Conservation (phyloP, 2,888 invertebrate species). For the Idaea aversata region DNA sequence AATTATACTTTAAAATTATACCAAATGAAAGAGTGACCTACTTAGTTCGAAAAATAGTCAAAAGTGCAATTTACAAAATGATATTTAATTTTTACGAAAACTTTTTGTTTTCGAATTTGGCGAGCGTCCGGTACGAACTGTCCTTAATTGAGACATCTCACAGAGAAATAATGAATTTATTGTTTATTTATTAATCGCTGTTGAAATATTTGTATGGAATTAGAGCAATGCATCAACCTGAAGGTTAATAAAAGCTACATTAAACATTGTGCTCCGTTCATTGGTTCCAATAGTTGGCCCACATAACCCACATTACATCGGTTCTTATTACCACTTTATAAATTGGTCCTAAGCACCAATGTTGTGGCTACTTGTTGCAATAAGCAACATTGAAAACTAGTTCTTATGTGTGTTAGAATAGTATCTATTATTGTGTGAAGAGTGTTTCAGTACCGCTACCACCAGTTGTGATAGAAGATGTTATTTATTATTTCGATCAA, state of each 20-base stretch:
- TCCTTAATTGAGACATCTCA: background rate
- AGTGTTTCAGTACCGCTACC: background rate
- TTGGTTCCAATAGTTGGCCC: constrained; percentile 30
- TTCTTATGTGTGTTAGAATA: background rate
- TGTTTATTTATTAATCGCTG: background rate
- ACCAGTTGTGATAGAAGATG: background rate
- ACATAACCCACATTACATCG: constrained; percentile 18
- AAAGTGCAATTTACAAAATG: too few relatives aligned
- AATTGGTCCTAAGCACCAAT: constrained; percentile 10
- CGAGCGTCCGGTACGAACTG: background rate
- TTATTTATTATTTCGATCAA: too few relatives aligned
- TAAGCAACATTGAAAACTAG: background rate
- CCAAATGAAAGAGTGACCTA: too few relatives aligned
- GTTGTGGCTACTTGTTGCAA: constrained; percentile 10
- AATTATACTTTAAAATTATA: too few relatives aligned
- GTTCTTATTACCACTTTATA: constrained; percentile 20
- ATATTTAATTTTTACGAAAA: too few relatives aligned
- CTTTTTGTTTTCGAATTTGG: too few relatives aligned
- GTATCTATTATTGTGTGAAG: background rate
- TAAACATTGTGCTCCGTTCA: constrained; percentile 17
- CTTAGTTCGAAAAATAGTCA: too few relatives aligned
- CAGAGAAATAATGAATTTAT: background rate
- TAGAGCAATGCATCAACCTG: background rate
- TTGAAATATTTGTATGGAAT: background rate
- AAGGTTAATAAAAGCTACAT: constrained; percentile 14